A percentile compares a stretch with the other conserved stretches of the same genome.
Evolutionary conservation across 35 echinoderm and acorn worm genomes (phyloP).

Genomic region (Patiria miniata): DNA sequence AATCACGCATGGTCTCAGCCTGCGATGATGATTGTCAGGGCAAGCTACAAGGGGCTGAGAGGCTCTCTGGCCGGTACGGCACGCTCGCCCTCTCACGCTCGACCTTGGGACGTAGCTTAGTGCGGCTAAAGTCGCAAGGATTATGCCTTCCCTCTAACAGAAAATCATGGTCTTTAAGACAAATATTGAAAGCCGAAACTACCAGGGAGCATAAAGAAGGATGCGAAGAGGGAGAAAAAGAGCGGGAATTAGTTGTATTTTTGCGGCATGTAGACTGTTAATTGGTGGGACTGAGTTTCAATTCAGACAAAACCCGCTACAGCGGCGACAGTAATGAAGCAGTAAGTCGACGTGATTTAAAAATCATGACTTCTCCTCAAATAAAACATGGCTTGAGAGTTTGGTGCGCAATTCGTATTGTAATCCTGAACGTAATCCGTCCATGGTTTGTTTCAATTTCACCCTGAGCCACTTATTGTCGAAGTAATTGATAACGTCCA

Average conservation of each 20-base stretch:
- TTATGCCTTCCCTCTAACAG: not conserved
- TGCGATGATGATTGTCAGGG: slow-evolving; percentile 20
- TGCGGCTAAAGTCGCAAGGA: slow-evolving; percentile 21
- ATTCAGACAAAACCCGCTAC: not conserved
- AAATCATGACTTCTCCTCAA: no score
- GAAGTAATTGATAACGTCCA: no score
- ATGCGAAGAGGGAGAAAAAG: not conserved
- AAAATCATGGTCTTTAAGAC: slow-evolving; percentile 22
- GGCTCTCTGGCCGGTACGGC: not conserved
- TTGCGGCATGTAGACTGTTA: slow-evolving; percentile 12
- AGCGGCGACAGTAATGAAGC: no score
- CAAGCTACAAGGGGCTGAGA: not conserved
- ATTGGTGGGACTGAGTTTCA: not conserved
- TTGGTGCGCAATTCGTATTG: no score
- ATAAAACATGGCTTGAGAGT: no score
- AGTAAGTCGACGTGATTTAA: no score
- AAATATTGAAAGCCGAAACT: not conserved
- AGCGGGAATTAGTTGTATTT: not conserved
- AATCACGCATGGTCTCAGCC: slow-evolving; percentile 24
- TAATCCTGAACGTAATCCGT: no score
- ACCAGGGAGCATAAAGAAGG: not conserved
- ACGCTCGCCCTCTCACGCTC: slow-evolving; percentile 8
- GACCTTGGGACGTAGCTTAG: slow-evolving; percentile 11
- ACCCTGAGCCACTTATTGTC: no score
- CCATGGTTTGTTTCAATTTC: no score